These are phyloP conservation scores for Phrynocephalus guinanensis DNA, from an alignment of 2,797 vertebrate genomes.

Conservation along the genomic window DNA sequence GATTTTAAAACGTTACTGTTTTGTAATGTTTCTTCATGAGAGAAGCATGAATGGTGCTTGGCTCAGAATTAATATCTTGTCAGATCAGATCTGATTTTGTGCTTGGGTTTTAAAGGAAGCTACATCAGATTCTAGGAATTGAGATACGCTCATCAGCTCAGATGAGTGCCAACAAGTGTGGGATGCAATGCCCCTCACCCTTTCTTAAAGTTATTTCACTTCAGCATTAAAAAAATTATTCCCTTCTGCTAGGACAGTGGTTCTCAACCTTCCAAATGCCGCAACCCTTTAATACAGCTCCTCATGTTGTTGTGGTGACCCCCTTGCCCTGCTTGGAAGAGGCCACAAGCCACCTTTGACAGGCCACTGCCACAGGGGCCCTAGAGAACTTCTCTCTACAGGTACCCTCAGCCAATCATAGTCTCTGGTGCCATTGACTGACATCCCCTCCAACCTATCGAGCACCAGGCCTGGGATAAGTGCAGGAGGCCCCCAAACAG, in stretches of 20 bases:
- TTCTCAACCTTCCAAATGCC: too few species aligned
- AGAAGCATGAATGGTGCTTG: background rate
- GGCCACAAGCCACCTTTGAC: too few species aligned
- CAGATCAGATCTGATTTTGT: slow-evolving; percentile 37
- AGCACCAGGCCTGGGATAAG: too few species aligned
- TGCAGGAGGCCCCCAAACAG: too few species aligned
- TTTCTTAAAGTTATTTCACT: background rate
- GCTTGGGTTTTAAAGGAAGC: slow-evolving; percentile 1
- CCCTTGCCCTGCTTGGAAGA: too few species aligned
- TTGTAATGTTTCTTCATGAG: slow-evolving; percentile 31
- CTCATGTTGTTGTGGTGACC: too few species aligned
- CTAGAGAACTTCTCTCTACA: too few species aligned
- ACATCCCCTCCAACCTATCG: too few species aligned
- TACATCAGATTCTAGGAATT: background rate
- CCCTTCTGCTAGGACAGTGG: background rate
- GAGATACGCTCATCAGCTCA: background rate
- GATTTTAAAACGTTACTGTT: slow-evolving; percentile 16
- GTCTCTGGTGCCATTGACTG: too few species aligned
- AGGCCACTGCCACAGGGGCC: too few species aligned
- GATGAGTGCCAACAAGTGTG: background rate
- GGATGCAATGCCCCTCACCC: background rate
- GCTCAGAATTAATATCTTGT: slow-evolving; percentile 42
- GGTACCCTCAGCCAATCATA: too few species aligned
- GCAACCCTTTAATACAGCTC: too few species aligned
- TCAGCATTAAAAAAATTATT: background rate